Percentiles rank a stretch among this genome's conserved stretches.
phyloP scores from a whole-genome alignment of 1,140 invertebrate genomes.

The Drosophila malerkotliana region DNA sequence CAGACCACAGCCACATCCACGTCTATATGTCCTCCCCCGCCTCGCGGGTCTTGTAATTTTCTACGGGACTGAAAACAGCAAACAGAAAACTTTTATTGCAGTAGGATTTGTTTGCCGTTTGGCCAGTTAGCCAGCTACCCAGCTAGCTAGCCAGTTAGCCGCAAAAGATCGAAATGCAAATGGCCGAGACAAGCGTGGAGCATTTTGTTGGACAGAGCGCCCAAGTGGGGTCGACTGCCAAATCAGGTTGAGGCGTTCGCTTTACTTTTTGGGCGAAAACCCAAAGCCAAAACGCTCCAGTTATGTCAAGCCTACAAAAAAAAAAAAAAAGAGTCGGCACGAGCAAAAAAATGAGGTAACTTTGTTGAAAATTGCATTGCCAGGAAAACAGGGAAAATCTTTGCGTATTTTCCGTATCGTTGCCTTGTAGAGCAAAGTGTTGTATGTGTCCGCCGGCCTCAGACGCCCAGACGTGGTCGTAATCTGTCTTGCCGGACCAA shows the following conservation, averaged over 20 bases:
- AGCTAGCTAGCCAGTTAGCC: slow-evolving; percentile 68
- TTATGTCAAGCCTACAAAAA: slow-evolving; percentile 63
- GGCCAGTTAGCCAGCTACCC: slow-evolving; percentile 5
- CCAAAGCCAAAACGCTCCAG: slow-evolving; percentile 59
- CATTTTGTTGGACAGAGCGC: slow-evolving; percentile 69
- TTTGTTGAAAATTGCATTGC: slow-evolving; percentile 48
- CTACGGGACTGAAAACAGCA: slow-evolving; percentile 15
- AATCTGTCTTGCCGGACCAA: slow-evolving; percentile 41
- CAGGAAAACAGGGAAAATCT: slow-evolving; percentile 39
- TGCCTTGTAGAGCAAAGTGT: slow-evolving; percentile 72
- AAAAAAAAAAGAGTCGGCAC: slow-evolving; percentile 18
- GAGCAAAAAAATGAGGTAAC: slow-evolving; percentile 60
- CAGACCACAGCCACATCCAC: slow-evolving; percentile 2
- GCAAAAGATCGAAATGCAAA: slow-evolving; percentile 78
- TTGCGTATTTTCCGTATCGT: slow-evolving; percentile 53
- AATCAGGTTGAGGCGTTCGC: slow-evolving; percentile 64
- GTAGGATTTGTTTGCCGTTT: slow-evolving; percentile 61
- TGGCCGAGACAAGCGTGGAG: slow-evolving; percentile 73
- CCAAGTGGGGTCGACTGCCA: slow-evolving; percentile 55
- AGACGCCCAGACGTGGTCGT: slow-evolving; percentile 28
- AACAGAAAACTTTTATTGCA: slow-evolving; percentile 76
- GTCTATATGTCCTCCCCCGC: slow-evolving; percentile 50
- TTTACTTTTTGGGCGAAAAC: slow-evolving; percentile 32
- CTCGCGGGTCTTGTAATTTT: slow-evolving; percentile 64
- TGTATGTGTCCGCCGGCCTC: slow-evolving; percentile 47